Evolutionary conservation across 2,797 vertebrate species (phyloP).

Genomic region (Etheostoma perlongum): DNA sequence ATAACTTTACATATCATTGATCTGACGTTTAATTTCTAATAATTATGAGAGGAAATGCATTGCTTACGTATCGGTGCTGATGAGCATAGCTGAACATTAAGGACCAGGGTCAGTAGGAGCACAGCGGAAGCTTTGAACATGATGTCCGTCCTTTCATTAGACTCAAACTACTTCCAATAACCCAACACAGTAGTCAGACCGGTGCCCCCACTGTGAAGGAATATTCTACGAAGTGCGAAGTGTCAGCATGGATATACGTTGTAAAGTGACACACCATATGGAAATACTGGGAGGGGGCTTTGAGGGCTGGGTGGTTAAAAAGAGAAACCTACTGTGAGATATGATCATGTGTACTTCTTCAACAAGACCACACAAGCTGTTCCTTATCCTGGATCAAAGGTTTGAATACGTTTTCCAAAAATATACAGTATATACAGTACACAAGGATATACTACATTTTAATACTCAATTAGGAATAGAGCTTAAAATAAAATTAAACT

Average conservation of each 20-base stretch:
- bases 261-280: conserved; percentile 40
- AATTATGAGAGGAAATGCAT: conserved; percentile 8
- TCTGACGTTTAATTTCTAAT: not conserved
- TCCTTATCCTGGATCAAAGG: not conserved
- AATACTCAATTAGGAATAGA: not conserved
- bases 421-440: no score
- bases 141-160: conserved; percentile 14
- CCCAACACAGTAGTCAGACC: not conserved
- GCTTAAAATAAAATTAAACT: not conserved
- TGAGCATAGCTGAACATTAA: conserved; percentile 41
- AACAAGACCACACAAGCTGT: not conserved
- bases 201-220: conserved; percentile 1
- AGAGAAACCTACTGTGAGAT: conserved; percentile 30
- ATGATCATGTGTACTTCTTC: conserved; percentile 19
- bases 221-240: conserved; percentile 16
- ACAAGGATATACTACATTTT: not conserved
- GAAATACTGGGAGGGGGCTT: conserved; percentile 14
- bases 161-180: conserved; percentile 12
- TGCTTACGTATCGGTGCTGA: conserved; percentile 63
- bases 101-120: conserved; percentile 55
- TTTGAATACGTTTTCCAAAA: not conserved
- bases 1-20: not conserved
- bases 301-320: conserved; percentile 6
- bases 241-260: conserved; percentile 40
- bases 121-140: conserved; percentile 51